Evolutionary conservation across 2,113 vertebrate species (phyloP).

Genomic region (Python bivittatus): DNA sequence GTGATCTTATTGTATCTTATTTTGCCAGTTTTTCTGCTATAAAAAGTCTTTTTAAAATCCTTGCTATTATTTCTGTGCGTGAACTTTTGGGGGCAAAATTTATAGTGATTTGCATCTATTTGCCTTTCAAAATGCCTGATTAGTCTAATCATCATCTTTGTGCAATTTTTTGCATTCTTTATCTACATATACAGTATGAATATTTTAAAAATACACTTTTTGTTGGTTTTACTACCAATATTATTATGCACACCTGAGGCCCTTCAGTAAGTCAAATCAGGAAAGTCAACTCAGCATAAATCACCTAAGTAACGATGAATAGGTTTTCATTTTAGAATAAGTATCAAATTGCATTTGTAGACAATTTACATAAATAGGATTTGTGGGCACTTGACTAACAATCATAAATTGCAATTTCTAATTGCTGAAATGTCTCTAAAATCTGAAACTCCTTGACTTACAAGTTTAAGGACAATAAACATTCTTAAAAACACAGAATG

Average conservation of each 20-base stretch:
- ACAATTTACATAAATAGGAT: constrained; percentile 37
- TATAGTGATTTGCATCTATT: constrained; percentile 19
- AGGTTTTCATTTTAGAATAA: constrained; percentile 29
- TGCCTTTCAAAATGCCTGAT: constrained; percentile 8
- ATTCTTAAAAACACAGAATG: neutral
- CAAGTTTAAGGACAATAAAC: constrained; percentile 2
- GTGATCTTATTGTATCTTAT: neutral
- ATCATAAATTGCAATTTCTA: fast-evolving
- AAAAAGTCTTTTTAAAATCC: neutral
- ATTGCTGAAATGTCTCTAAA: neutral
- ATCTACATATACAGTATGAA: neutral
- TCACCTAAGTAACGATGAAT: neutral
- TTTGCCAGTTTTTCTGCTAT: neutral
- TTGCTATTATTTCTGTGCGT: neutral
- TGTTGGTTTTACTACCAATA: constrained; percentile 25
- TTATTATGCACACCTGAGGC: constrained; percentile 1
- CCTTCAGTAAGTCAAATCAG: constrained; percentile 8
- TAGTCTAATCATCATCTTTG: constrained; percentile 11
- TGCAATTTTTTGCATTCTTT: constrained; percentile 9
- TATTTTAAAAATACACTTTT: constrained; percentile 22
- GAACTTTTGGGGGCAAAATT: neutral
- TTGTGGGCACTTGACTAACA: constrained; percentile 25
- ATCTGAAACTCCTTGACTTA: constrained; percentile 18
- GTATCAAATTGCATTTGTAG: constrained; percentile 11
- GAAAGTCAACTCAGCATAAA: constrained; percentile 15